Evolutionary conservation across 37 sponge, comb jelly and placozoan species (phyloP), one percentile per base, ranked within the genome.

Genomic region (Halichondria panicea): DNA sequence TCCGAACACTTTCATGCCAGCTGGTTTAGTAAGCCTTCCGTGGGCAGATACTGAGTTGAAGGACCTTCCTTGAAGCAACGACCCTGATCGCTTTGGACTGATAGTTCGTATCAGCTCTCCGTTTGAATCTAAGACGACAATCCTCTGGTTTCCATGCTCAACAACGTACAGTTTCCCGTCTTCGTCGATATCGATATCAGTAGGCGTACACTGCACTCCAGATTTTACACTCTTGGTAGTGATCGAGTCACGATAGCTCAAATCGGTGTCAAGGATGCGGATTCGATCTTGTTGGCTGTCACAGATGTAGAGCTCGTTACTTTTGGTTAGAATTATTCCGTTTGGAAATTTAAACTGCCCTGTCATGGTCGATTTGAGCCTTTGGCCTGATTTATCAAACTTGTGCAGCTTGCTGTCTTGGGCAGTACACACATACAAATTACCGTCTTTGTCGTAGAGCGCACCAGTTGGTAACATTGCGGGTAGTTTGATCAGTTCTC

Each of bases 241-340:
- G 50, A 70, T 9, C 12, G 54, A 11, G 9, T 34, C 32, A 24
- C 8, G 13, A 24, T 24, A 44, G 21, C 22, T 43, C 6, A 68
- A 50, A 37, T 68, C 48, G 25, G 44, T 45, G 27, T 68, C 69
- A 44, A 68, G 44, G 25, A 68, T 50, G 15, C 44, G 42, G 31
- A 70, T 50, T 70, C 71, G 27, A 43, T 40, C 13, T 28, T 70
- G 46, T 11, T 34, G 45, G 50, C 44, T 43, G 71, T 70, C 71
- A 27, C 71, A 70, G 12, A 70, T 54, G 30, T 46, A 70, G 3
- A 70, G 54, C 13, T 70, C n/a, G 53, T 70, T 43, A 19, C 27
- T 28, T 63, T 3, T 63, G 52, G 13, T 48, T 27, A 63, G 19
- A 19, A 31, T 22, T 19, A 30, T 27, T 22, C 63, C 63, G 32